Evolutionary conservation across 2,888 invertebrate genomes (phyloP), one percentile per base, ranked within the genome.

Genomic region (Dryomyza anilis): DNA sequence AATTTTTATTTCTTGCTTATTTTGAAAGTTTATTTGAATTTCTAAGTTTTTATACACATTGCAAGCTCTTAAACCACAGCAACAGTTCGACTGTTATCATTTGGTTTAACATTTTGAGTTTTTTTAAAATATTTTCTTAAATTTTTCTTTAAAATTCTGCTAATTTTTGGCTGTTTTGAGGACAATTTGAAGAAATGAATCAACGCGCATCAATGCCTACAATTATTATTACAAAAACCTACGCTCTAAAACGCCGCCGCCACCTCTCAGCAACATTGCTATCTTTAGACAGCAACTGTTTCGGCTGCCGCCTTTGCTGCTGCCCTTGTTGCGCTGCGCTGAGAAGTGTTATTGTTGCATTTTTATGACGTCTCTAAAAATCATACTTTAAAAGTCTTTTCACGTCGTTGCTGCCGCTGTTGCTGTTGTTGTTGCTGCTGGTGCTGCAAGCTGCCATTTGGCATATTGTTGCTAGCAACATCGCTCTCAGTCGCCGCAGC

Each of bases 361-460:
- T 82, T 81, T 83, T 83, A 83, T 81, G 82, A 83, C 83, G 83
- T 83, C 82, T 83, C 82, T 79, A 82, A 83, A 83, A 83, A 83
- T 83, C 82, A 83, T 83, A 83, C 82, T 78, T 83, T 83, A 63
- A 83, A 83, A 43, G 82, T 83, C 78, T 83, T 83, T 67, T 83
- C 82, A 52, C 83, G 82, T 56, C 83, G 80, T 70, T 81, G 81
- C 5, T 80, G 81, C 14, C 77, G 80, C 12, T 78, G 69, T 29
- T 27, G 27, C 53, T n/a, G n/a, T 56, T 77, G 81, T 59, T 78
- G 81, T 69, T 81, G 82, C 5, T 80, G 81, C 14, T 77, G 80
- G 12, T 78, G 69, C 30, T 27, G 27, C 53, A 53, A 39, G 76
- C 14, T 67, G 73, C 16, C 70, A 70, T 36, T 72, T 70, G 14